Conservation (phyloP, 1,140 invertebrate species). For the Drosophila ercepeae region DNA sequence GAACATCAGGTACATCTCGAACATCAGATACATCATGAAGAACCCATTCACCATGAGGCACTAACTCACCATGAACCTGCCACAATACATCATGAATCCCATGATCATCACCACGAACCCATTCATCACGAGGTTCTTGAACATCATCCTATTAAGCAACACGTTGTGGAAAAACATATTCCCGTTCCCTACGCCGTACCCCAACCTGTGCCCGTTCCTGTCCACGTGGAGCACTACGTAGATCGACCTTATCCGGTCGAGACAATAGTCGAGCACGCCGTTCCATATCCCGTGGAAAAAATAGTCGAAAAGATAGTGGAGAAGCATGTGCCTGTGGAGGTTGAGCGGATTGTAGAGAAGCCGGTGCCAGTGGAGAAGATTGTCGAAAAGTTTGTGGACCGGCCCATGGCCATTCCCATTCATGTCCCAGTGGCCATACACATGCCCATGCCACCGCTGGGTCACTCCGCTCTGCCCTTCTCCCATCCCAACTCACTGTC, state of each 20-base stretch:
- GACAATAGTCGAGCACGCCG: slow-evolving; percentile 82
- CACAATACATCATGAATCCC: neutral
- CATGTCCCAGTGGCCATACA: slow-evolving; percentile 84
- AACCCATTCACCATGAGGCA: neutral
- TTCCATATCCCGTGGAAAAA: slow-evolving; percentile 84
- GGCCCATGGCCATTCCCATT: slow-evolving; percentile 84
- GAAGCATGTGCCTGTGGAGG: slow-evolving; percentile 75
- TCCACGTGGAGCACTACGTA: slow-evolving; percentile 84
- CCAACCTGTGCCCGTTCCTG: slow-evolving; percentile 84
- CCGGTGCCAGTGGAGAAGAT: slow-evolving; percentile 85
- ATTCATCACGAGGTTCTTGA: slow-evolving; percentile 84
- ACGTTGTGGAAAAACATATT: slow-evolving; percentile 84
- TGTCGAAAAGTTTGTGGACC: slow-evolving; percentile 85
- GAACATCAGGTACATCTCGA: neutral
- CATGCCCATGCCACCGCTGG: slow-evolving; percentile 63
- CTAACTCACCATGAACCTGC: neutral
- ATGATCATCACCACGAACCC: slow-evolving; percentile 4
- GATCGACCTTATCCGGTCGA: slow-evolving; percentile 83
- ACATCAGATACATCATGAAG: neutral
- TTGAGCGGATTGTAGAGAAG: slow-evolving; percentile 86
- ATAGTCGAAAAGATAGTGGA: slow-evolving; percentile 79
- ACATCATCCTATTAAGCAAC: slow-evolving; percentile 85
- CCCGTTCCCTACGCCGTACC: slow-evolving; percentile 85
- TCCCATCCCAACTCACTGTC: slow-evolving; percentile 51
- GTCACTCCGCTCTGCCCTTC: slow-evolving; percentile 35